Evolutionary conservation across 1,140 invertebrate species (phyloP), one percentile per base, ranked within the genome.

Genomic region (Drosophila persimilis): DNA sequence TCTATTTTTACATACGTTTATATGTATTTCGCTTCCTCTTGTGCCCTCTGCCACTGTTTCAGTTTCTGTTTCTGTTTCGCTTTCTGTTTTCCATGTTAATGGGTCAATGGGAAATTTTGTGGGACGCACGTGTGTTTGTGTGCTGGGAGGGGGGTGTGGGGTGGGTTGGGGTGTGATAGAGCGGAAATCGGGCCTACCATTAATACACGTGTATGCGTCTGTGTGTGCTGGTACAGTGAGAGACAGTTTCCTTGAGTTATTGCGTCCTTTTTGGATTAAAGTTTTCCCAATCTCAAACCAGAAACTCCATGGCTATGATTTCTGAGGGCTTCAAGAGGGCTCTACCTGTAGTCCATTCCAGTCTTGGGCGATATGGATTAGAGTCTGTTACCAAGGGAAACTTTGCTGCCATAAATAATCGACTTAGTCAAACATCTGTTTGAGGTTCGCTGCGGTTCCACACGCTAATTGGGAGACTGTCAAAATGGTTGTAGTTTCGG

Each of bases 51-150:
- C 24, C 24, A 5, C 53, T 47, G 24, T 44, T 44, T 53, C 31
- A 54, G n/a, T 45, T 44, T 72, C 59, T 57, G 44, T 55, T 72
- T 73, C 59, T 41, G 59, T 64, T 56, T 77, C 59, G 46, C 39
- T 60, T 43, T 62, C 60, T 66, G 70, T 55, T 81, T 77, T 83
- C 62, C 76, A 84, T 84, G 80, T 84, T 84, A 84, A 84, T 84
- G 74, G 80, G 80, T 84, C 80, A 84, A 84, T 84, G 80, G 80
- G 80, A 84, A 84, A 67, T 84, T 73, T 76, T 73, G 59, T 83
- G 71, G 80, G 80, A 59, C 80, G 35, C 35, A 39, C 35, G 35
- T 39, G 35, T 39, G 80, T 5, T 1, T 26, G 24, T 69, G 75
- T 76, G 50, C 72, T 60, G 62, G 44, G 44, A 74, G 74, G 22